Base-by-base conservation (phyloP, 2,888 invertebrate species). In the Ornithoptera alexandrae region DNA sequence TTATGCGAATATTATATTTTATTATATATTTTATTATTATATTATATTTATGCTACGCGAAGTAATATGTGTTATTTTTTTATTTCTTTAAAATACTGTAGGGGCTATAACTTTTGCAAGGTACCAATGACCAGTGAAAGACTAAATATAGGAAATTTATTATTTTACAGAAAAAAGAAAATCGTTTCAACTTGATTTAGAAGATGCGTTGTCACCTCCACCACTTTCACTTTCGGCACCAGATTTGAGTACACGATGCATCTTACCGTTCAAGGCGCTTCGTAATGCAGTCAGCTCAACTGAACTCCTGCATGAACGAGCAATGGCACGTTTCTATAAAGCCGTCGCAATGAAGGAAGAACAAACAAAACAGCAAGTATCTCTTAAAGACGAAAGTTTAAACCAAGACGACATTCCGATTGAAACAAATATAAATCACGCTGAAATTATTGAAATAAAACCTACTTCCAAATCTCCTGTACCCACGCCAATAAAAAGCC, bases 221-320 rank as follows among this genome's bases (percentile, higher is more conserved):
- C 96, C 96, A 18, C 93, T 97, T 77, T 97, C 97, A 0, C 92
- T 97, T 65, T 97, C 97, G 0, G 95, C 97, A 17, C 97, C 97
- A 0, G 97, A 97, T 82, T 86, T 97, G 71, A 95, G 95, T 77
- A 80, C 89, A 56, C 85, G 88, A 56, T 82, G 84, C 73, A 78
- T 86, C 46, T 85, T 93, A 79, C 93, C 94, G 20, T 92, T 93
- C 64, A 94, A 95, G 77, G 93, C 94, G 62, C 86, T 97, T 53
- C 94, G 96, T 42, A 94, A 95, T 76, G 96, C 96, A 0, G 96
- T 96, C 39, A 97, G 97, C 80, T 97, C 97, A 3, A 96, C 96
- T 0, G 97, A 97, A 82, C 91, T 97, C 7, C 93, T 97, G 0
- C 97, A 97, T 82, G 97, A 97, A 82, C 94, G 95, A 61, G 96